These are phyloP conservation scores for Hassar affinis DNA, from an alignment of 2,113 vertebrate species.

Conservation along the genomic window DNA sequence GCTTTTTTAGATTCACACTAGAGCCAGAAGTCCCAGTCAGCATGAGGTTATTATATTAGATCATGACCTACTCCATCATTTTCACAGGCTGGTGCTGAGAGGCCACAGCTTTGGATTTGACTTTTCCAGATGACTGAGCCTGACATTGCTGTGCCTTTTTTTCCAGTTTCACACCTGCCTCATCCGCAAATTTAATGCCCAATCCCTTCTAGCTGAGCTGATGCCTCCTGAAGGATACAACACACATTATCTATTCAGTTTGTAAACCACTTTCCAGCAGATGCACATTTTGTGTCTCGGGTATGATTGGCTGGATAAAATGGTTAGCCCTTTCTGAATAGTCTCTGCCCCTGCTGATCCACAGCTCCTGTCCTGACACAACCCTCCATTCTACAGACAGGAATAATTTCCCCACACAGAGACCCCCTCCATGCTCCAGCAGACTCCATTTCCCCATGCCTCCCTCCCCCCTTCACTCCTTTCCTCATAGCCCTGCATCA, in stretches of 20 bases:
- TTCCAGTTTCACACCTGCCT: constrained; percentile 19
- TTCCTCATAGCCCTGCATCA: constrained; percentile 34
- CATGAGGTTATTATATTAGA: constrained; percentile 22
- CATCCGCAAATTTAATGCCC: constrained; percentile 17
- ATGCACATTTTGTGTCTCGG: not conserved
- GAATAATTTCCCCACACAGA: constrained; percentile 16
- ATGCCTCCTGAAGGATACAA: constrained; percentile 11
- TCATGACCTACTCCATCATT: constrained; percentile 36
- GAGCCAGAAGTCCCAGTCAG: constrained; percentile 14
- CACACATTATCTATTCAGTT: not conserved
- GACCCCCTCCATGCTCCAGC: constrained; percentile 1
- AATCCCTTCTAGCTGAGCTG: constrained; percentile 13
- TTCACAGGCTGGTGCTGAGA: constrained; percentile 34
- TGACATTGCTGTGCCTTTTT: constrained; percentile 36
- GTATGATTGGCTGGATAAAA: constrained; percentile 7
- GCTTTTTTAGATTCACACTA: not conserved
- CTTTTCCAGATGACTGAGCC: constrained; percentile 41
- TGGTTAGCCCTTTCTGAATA: not conserved
- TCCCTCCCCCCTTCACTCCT: constrained; percentile 5
- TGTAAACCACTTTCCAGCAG: not conserved
- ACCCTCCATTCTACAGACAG: not conserved
- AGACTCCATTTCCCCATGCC: constrained; percentile 11
- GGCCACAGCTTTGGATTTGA: constrained; percentile 40
- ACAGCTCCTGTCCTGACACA: not conserved
- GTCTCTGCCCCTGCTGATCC: not conserved